Percentiles rank a stretch among this genome's conserved stretches.
These are phyloP conservation scores for Bombyx huttoni DNA, from an alignment of 2,888 invertebrate genomes.

Conservation along the genomic window DNA sequence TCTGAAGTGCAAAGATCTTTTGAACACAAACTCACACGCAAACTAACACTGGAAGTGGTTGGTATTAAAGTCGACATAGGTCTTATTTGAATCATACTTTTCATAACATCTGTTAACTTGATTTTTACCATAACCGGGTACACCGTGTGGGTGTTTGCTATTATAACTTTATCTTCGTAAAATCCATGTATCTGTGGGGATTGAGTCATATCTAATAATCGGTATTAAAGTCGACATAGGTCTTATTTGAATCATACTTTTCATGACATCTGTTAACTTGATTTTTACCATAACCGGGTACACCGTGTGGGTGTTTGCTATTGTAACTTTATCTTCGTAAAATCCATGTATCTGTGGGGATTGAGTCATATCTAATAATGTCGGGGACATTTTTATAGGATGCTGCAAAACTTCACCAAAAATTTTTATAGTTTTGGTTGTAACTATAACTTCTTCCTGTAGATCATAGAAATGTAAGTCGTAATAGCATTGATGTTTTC, in stretches of 20 bases:
- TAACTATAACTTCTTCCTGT: slow-evolving; percentile 18
- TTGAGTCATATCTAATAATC: slow-evolving; percentile 41
- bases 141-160: slow-evolving; percentile 35
- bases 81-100: slow-evolving; percentile 31
- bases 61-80: slow-evolving; percentile 34
- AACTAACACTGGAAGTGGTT: slow-evolving; percentile 17
- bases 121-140: slow-evolving; percentile 34
- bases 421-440: slow-evolving; percentile 31
- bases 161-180: slow-evolving; percentile 29
- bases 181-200: slow-evolving; percentile 34
- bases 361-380: slow-evolving; percentile 42
- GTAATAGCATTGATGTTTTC: slow-evolving; percentile 44
- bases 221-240: slow-evolving; percentile 34
- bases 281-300: slow-evolving; percentile 34
- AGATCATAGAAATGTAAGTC: slow-evolving; percentile 33
- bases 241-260: slow-evolving; percentile 31
- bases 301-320: slow-evolving; percentile 35
- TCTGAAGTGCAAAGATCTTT: slow-evolving; percentile 12
- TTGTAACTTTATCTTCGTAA: slow-evolving; percentile 29
- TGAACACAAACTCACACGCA: slow-evolving; percentile 33
- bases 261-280: slow-evolving; percentile 40
- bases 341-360: slow-evolving; percentile 34
- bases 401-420: slow-evolving; percentile 42
- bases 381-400: slow-evolving; percentile 39
- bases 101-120: slow-evolving; percentile 40